Percentiles rank a stretch among this genome's conserved stretches.
Evolutionary conservation across 2,113 vertebrate species (phyloP).

Genomic region (Pseudorhombus dupliciocellatus): DNA sequence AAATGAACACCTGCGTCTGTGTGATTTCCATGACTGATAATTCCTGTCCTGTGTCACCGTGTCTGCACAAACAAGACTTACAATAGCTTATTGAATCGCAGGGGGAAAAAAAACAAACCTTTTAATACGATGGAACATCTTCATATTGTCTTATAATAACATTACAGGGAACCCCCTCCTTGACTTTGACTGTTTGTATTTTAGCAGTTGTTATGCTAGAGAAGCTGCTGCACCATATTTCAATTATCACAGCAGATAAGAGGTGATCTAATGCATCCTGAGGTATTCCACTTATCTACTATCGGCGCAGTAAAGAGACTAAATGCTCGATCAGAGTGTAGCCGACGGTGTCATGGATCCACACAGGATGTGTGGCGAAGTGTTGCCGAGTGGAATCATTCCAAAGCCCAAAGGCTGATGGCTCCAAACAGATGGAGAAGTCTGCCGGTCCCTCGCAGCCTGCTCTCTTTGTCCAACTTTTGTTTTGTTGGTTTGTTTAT

Average conservation of each 20-base stretch:
- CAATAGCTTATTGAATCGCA: constrained; percentile 40
- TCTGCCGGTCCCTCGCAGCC: constrained; percentile 17
- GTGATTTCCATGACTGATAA: constrained; percentile 15
- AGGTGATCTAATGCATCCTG: constrained; percentile 1
- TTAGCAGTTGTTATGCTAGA: constrained; percentile 8
- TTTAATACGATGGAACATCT: constrained; percentile 38
- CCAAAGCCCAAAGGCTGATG: constrained; percentile 61
- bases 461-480: constrained; percentile 49
- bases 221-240: constrained; percentile 16
- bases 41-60: constrained; percentile 22
- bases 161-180: constrained; percentile 6
- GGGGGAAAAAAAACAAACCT: constrained; percentile 11
- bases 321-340: constrained; percentile 9
- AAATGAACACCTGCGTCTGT: not conserved
- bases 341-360: not conserved
- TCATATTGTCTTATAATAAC: constrained; percentile 22
- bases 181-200: constrained; percentile 26
- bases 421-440: constrained; percentile 70
- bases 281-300: constrained; percentile 15
- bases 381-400: constrained; percentile 37
- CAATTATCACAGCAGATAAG: constrained; percentile 18
- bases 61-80: constrained; percentile 45
- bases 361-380: constrained; percentile 21
- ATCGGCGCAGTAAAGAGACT: constrained; percentile 2
- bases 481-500: constrained; percentile 80